Evolutionary conservation across 2,888 invertebrate genomes (phyloP).

Genomic region (Bursaphelenchus okinawaensis): DNA sequence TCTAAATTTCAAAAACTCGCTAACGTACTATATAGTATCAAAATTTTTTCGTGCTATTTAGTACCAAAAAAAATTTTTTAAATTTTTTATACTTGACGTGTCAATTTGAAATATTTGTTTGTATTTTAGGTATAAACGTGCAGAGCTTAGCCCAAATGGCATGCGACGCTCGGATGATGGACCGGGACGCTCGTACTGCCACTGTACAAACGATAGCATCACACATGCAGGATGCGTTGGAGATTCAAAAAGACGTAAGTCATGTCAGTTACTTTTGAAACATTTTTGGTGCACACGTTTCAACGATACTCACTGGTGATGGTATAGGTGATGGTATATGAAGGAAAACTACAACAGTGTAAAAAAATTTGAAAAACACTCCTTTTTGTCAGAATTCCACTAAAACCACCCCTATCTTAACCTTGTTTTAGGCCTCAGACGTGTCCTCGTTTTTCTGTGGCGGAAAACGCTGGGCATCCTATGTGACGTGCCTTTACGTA

Average conservation of each 20-base stretch:
- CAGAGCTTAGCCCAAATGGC: constrained; percentile 59
- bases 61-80: background rate
- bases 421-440: constrained; percentile 50
- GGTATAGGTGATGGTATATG: too few relatives aligned
- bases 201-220: constrained; percentile 58
- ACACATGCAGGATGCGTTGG: constrained; percentile 58
- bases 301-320: background rate
- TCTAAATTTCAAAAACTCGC: too few relatives aligned
- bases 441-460: constrained; percentile 55
- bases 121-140: constrained; percentile 60
- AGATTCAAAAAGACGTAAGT: constrained; percentile 57
- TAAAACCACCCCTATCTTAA: background rate
- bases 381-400: background rate
- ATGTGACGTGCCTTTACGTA: constrained; percentile 58
- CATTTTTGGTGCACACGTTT: background rate
- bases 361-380: background rate
- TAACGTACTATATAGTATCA: too few relatives aligned
- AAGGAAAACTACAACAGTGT: too few relatives aligned
- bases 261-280: background rate
- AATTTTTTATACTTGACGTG: background rate
- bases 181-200: constrained; percentile 56
- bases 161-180: constrained; percentile 59
- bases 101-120: background rate
- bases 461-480: constrained; percentile 58
- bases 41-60: too few relatives aligned